Base-by-base conservation (phyloP, 2,797 vertebrate species). In the Ctenosaura bakeri region DNA sequence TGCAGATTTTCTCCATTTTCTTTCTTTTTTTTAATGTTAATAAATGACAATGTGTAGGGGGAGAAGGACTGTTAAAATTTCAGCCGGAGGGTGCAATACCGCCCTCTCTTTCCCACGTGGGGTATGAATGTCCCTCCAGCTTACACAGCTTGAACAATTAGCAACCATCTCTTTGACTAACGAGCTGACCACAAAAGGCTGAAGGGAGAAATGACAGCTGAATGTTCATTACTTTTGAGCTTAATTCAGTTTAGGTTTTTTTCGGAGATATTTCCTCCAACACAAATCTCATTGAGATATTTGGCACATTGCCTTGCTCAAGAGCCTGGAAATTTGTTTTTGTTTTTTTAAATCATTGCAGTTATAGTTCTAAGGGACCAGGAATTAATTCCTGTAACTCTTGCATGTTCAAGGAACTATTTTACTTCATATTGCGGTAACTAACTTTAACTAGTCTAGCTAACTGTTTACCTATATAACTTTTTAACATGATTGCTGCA, bases 31-130 rank as follows among this genome's bases (percentile, higher is more conserved):
- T 89, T 1, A 85, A 64, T 84, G 83, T 32, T 81, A 93, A 90
- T 59, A 92, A 81, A 90, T n/a, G 93, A 91, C 71, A 94, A 83
- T 88, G 79, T 20, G 35, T 56, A 50, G 42, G 88, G 54, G 86
- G 82, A 81, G 42, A 90, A 91, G 83, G 0, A 0, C 50, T 24
- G 1, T 88, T 88, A 66, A 93, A 91, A 87, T 56, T 94, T 87
- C 84, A 92, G 87, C 91, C 92, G 89, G 80, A 84, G 26, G 94
- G 90, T 5, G 4, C 52, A 56, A 89, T 79, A 12, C 4, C 89
- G 80, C 18, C 73, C 88, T 92, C 8, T 42, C 90, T 87, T 81
- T 35, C 86, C 87, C 76, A 89, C 87, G 24, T 88, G 0, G n/a
- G 46, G 1, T 24, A 32, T 13, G 52, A 54, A 89, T 9, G 59